A percentile compares a stretch with the other conserved stretches of the same genome.
Evolutionary conservation across 2,888 invertebrate genomes (phyloP).

Genomic region (Drosophila neotestacea): DNA sequence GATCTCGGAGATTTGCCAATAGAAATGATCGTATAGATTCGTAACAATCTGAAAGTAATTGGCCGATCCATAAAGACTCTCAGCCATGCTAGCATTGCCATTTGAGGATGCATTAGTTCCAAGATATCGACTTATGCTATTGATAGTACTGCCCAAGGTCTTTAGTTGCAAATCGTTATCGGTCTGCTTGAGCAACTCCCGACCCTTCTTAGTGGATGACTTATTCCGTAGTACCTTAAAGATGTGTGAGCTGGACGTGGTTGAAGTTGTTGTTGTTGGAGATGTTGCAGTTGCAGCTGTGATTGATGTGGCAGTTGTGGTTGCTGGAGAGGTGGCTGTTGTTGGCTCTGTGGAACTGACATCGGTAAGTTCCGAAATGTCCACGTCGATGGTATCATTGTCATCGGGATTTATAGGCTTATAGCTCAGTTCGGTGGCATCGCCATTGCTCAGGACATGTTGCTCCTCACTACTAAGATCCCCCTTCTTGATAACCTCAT

Average conservation of each 20-base stretch:
- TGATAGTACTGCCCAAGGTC: constrained; percentile 77
- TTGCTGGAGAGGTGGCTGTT: constrained; percentile 32
- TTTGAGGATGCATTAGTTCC: constrained; percentile 50
- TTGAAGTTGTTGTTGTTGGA: constrained; percentile 23
- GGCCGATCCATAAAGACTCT: constrained; percentile 68
- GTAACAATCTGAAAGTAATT: constrained; percentile 84
- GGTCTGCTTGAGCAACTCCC: constrained; percentile 78
- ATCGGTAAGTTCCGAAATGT: constrained; percentile 53
- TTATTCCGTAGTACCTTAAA: constrained; percentile 82
- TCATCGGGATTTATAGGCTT: constrained; percentile 66
- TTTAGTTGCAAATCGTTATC: constrained; percentile 80
- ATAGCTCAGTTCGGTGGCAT: constrained; percentile 46
- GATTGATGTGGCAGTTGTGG: constrained; percentile 22
- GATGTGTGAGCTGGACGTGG: constrained; percentile 76
- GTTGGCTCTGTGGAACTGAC: constrained; percentile 32
- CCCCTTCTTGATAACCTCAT: constrained; percentile 81
- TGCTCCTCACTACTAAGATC: constrained; percentile 82
- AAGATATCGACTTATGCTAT: constrained; percentile 82
- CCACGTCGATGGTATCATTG: constrained; percentile 58
- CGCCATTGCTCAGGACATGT: constrained; percentile 73
- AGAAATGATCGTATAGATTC: constrained; percentile 84
- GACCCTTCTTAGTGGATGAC: constrained; percentile 73
- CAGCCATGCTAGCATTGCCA: constrained; percentile 49
- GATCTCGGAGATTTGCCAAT: constrained; percentile 84
- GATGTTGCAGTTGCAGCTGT: constrained; percentile 29